phyloP scores from a whole-genome alignment of 2,797 vertebrate species.

The Pterois miles region DNA sequence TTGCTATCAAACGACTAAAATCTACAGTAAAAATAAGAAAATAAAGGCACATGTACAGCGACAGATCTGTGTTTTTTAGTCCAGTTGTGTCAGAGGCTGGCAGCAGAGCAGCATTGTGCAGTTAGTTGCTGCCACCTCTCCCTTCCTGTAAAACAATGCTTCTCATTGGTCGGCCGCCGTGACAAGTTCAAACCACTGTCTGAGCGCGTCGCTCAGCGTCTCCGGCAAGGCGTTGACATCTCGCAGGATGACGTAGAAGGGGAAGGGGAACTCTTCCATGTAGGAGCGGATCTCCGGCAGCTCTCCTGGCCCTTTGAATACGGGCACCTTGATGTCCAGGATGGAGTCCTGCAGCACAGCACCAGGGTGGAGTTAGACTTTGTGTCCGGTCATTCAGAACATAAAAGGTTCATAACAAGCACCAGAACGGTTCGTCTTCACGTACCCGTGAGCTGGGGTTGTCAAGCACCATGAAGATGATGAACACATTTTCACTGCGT shows the following conservation, averaged over 20 bases:
- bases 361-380: neutral
- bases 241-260: conserved; percentile 95
- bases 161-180: conserved; percentile 83
- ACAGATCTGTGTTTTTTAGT: conserved; percentile 43
- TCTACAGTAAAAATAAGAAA: conserved; percentile 69
- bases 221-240: conserved; percentile 94
- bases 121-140: conserved; percentile 37
- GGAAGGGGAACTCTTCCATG: conserved; percentile 99
- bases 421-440: neutral
- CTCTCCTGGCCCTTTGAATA: conserved; percentile 93
- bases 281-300: conserved; percentile 96
- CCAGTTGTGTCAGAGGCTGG: conserved; percentile 42
- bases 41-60: conserved; percentile 84
- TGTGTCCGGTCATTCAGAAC: neutral
- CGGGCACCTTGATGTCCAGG: conserved; percentile 97
- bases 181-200: conserved; percentile 98
- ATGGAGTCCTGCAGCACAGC: conserved; percentile 90
- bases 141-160: conserved; percentile 17
- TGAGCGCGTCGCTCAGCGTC: conserved; percentile 94
- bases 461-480: conserved; percentile 96
- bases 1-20: conserved; percentile 69
- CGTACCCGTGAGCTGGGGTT: conserved; percentile 94
- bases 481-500: conserved; percentile 89
- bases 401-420: neutral
- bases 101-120: conserved; percentile 65